Conservation (phyloP, 2,113 vertebrate genomes). For the Polypterus senegalus region DNA sequence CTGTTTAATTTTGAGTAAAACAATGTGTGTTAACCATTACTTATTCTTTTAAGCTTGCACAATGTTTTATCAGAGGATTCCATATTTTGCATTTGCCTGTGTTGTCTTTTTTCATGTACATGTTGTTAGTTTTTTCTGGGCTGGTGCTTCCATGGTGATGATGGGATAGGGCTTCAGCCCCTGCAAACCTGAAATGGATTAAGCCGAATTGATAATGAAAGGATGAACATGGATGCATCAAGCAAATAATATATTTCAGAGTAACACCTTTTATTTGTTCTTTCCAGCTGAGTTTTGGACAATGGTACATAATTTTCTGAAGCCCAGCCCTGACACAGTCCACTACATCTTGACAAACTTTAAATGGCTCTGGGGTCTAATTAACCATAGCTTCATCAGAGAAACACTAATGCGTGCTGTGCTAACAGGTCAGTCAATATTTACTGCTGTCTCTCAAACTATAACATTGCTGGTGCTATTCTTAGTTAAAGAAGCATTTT, state of each 20-base stretch:
- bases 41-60: no score
- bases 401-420: constrained; percentile 67
- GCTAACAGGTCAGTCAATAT: constrained; percentile 53
- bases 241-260: background rate
- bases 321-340: constrained; percentile 53
- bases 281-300: constrained; percentile 71
- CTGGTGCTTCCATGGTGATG: no score
- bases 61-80: no score
- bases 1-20: no score
- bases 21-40: no score
- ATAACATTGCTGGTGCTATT: background rate
- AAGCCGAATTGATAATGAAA: no score
- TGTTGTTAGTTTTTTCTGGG: no score
- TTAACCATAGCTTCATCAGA: constrained; percentile 70
- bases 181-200: no score
- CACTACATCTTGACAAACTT: constrained; percentile 80
- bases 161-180: no score
- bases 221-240: no score
- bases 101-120: no score
- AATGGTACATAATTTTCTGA: constrained; percentile 47
- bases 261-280: background rate
- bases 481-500: background rate
- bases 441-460: background rate
- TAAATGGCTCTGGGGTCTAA: constrained; percentile 69
- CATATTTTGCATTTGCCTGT: no score